Evolutionary conservation across 2,888 invertebrate species (phyloP), one percentile per base, ranked within the genome.

Genomic region (Aporophyla lueneburgensis): DNA sequence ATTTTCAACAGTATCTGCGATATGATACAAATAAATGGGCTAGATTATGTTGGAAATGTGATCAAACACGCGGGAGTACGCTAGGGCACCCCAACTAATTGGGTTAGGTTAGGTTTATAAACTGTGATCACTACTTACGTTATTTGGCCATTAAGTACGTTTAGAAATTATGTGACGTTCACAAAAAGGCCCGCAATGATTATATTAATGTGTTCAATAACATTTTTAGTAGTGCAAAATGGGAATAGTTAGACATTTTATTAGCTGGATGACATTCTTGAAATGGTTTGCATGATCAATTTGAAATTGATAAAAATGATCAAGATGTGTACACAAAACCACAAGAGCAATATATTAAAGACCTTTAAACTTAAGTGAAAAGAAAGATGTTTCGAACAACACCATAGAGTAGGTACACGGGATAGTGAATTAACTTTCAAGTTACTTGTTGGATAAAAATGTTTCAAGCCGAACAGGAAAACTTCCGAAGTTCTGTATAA

Each of bases 401-500:
- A 88, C 77, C 79, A 77, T 78, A 71, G 76, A 81, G 73, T 77
- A 75, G 70, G 67, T 74, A 76, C 69, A 83, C 70, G 78, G 74
- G 58, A 87, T 81, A 85, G 87, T 88, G 81, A 82, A 86, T 88
- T 85, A 85, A 89, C 87, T 88, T 83, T 77, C 71, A 76, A 87
- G 78, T 78, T 81, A 76, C 82, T 89, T 84, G 83, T 72, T 76
- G 75, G 81, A 84, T 89, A 88, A 87, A 89, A 88, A 90, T 86
- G 84, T 84, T 87, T 79, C 77, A 73, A 82, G 79, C 78, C 69
- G 83, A 88, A 84, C 82, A 82, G 80, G 81, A 81, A 89, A 90
- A 90, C 86, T 90, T 89, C 43, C 62, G 12, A 85, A 88, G 84
- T 85, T 86, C 27, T 84, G 61, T 87, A 78, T 81, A 85, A 80